phyloP scores from a whole-genome alignment of 1,140 invertebrate genomes.

The Harpegnathos saltator region DNA sequence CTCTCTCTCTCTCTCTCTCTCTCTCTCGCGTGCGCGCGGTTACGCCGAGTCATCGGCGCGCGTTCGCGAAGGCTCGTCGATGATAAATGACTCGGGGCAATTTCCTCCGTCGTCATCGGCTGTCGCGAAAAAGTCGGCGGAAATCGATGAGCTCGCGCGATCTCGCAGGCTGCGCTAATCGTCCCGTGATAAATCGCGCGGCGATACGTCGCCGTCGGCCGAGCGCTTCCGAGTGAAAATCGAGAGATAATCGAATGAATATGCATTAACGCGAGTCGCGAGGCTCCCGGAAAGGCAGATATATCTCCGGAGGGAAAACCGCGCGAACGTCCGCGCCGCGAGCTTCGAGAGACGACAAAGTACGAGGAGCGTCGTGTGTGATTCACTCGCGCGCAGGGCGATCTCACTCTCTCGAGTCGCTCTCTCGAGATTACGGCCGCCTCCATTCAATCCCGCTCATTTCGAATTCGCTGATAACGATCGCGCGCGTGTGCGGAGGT shows the following conservation, averaged over 20 bases:
- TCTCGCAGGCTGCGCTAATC: not conserved
- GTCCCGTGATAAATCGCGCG: not conserved
- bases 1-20: no score
- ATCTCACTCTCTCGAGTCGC: no score
- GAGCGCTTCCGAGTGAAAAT: no score
- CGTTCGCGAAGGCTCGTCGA: not conserved
- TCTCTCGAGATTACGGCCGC: not conserved
- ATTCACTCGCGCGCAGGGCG: no score
- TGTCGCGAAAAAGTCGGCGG: not conserved
- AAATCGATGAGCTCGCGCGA: no score
- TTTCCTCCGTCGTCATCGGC: conserved; percentile 6
- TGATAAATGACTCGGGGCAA: conserved; percentile 54
- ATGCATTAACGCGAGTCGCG: not conserved
- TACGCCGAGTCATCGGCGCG: conserved; percentile 13
- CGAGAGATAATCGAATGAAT: no score
- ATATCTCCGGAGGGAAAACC: not conserved
- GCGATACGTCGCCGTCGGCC: not conserved
- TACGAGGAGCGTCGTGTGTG: no score
- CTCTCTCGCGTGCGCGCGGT: conserved; percentile 7
- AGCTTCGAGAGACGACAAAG: not conserved
- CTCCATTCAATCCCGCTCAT: conserved; percentile 20
- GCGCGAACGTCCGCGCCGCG: not conserved
- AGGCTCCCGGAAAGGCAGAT: not conserved
- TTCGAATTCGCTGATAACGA: conserved; percentile 11
- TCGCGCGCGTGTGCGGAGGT: not conserved